Base-by-base conservation (phyloP, 2,113 vertebrate genomes). In the Chaetodon trifascialis region DNA sequence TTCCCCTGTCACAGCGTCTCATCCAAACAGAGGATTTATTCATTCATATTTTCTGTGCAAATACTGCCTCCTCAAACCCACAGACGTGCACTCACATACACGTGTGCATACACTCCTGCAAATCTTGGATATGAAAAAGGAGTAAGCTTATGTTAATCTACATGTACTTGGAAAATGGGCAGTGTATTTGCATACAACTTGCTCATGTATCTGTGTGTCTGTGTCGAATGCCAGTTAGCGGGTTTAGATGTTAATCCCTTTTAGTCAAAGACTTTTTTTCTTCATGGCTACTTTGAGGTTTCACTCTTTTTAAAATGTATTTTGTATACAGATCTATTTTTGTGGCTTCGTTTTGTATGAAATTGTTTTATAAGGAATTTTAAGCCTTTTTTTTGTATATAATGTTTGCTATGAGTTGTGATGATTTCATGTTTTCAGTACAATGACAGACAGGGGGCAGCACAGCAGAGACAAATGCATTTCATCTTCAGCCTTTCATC, bases 311-410 rank as follows among this genome's bases (percentile, higher is more conserved):
- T 77, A 80, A 88, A 46, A 88, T 81, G 55, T 90, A 82, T 90
- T 93, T 94, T 94, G 2, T 93, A 93, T 38, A 87, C 86, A 91
- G 80, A 89, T 93, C 67, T 93, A 93, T 93, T 93, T 93, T 94
- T 86, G 73, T 89, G 86, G 80, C 72, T 86, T 90, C 56, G 40
- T 91, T 92, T 94, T 93, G 25, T 92, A 93, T 34, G 12, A 73
- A 64, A 74, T 79, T 52, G 63, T 85, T 93, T 92, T 91, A 79
- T 89, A 89, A 54, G 80, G 15, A 66, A 77, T 82, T 89, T 71
- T 64, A 83, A 68, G 19, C 79, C 40, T 49, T 78, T 51, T 70
- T 56, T 86, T 52, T 91, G 36, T 88, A 88, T 40, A 44, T 72
- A 69, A 55, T 79, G 76, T 83, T 72, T 76, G 44, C 80, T 17